Conservation (phyloP, 2,888 invertebrate species). For the Tenthredo mesomela region DNA sequence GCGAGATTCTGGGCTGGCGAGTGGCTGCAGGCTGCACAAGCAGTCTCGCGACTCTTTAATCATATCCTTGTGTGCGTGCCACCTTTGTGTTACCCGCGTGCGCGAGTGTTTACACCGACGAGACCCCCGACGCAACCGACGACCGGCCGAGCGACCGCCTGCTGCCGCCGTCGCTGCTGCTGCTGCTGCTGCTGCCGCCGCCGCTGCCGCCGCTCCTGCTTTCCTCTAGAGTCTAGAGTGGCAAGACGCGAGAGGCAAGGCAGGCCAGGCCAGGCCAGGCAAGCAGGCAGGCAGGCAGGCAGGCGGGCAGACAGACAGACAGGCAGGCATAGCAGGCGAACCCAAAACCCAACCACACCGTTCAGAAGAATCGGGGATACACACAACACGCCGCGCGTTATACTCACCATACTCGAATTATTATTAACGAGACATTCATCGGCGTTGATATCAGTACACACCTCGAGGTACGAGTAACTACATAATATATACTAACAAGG, state of each 20-base stretch:
- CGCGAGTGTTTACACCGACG: conserved; percentile 50
- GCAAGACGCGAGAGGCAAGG: conserved; percentile 39
- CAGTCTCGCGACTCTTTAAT: conserved; percentile 24
- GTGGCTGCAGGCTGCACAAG: conserved; percentile 12
- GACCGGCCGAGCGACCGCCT: conserved; percentile 43
- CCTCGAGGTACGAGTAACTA: conserved; percentile 4
- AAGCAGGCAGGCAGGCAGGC: conserved; percentile 8
- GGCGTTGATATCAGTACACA: background rate
- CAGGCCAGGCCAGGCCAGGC: conserved; percentile 31
- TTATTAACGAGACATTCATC: background rate
- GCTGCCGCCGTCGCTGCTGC: conserved; percentile 21
- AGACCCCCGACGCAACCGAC: conserved; percentile 28
- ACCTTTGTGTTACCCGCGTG: conserved; percentile 48
- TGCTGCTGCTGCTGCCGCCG: conserved; percentile 23
- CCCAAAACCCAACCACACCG: background rate
- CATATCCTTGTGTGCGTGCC: conserved; percentile 13
- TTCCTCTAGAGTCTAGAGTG: conserved; percentile 36
- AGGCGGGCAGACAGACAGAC: background rate
- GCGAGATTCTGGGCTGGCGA: conserved; percentile 6
- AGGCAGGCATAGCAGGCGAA: conserved; percentile 13
- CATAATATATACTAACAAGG: conserved; percentile 10
- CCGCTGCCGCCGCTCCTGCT: conserved; percentile 32
- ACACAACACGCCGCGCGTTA: conserved; percentile 8
- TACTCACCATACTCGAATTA: conserved; percentile 9
- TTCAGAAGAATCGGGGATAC: conserved; percentile 2